Base-by-base conservation (phyloP, 1,140 invertebrate genomes). In the Drosophila sulfurigaster region DNA sequence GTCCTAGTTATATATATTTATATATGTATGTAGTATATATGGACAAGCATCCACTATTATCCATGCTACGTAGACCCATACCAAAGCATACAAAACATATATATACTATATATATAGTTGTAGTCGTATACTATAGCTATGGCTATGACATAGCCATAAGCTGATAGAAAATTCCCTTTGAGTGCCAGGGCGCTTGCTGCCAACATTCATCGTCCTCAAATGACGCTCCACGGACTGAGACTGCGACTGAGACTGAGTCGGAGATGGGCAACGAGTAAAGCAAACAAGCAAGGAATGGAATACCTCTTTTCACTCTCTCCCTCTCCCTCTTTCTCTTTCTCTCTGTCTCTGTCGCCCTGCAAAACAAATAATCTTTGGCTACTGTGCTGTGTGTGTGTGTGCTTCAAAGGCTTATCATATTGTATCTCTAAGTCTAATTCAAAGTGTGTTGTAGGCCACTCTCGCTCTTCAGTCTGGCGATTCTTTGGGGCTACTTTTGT, bases 321-420 rank as follows among this genome's bases (percentile, higher is more conserved):
- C n/a, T 35, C 4, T 5, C n/a, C 28, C 10, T 10, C 41, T 0
- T 28, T 30, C 10, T n/a, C 11, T 13, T 2, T 25, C 30, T 28
- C 15, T 41, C 41, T 52, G 2, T 43, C 41, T 41, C n/a, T 35
- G 62, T 3, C 4, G 59, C 20, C 20, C 20, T 11, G 45, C 59
- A 70, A 64, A 64, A 16, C 73, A 75, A 75, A 75, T 75, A 75
- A 75, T 69, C 71, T 60, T 68, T 68, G 71, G 64, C 71, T 68
- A 60, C 38, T 45, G 56, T 52, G 41, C n/a, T n/a, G 3, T 25
- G 20, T 25, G 20, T 25, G 16, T 16, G 16, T 16, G 16, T 57
- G 58, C 60, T 75, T 52, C 60, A 75, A 71, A 75, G 54, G 73
- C 59, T 75, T 75, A 75, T 64, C 68, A 65, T 65, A 52, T 65